Percentiles rank a stretch among this genome's conserved stretches.
These are phyloP conservation scores for Apis laboriosa DNA, from an alignment of 1,140 invertebrate genomes.

Conservation along the genomic window DNA sequence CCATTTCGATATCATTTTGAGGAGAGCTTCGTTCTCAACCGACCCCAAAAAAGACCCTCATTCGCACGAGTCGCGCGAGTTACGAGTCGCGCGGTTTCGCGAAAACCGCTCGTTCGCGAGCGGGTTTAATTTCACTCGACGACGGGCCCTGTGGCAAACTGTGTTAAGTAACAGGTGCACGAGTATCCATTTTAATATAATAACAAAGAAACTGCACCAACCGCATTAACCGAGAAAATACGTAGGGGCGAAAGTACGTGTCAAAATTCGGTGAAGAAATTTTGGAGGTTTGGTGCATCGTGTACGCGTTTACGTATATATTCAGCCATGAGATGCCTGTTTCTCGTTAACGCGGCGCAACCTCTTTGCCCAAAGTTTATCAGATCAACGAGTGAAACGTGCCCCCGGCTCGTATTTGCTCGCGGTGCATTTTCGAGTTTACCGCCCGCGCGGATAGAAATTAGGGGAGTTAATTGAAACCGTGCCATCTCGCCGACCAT, in stretches of 20 bases:
- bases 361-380: slow-evolving; percentile 16
- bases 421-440: slow-evolving; percentile 21
- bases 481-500: background rate
- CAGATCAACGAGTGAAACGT: slow-evolving; percentile 35
- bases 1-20: no score
- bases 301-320: background rate
- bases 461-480: slow-evolving; percentile 33
- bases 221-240: background rate
- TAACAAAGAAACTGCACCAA: slow-evolving; percentile 17
- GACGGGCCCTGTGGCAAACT: background rate
- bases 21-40: no score
- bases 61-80: background rate
- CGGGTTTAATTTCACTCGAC: background rate
- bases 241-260: background rate
- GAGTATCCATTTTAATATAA: background rate
- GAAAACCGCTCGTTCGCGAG: background rate
- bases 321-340: background rate
- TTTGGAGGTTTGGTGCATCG: background rate
- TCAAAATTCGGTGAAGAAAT: slow-evolving; percentile 26
- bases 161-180: slow-evolving; percentile 8
- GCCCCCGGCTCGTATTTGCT: slow-evolving; percentile 14
- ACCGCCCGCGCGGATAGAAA: slow-evolving; percentile 9
- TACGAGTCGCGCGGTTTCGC: background rate
- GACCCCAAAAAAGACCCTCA: background rate
- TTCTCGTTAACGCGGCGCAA: slow-evolving; percentile 2